Conservation (phyloP, 2,888 invertebrate genomes). For the Willowsia nigromaculata region DNA sequence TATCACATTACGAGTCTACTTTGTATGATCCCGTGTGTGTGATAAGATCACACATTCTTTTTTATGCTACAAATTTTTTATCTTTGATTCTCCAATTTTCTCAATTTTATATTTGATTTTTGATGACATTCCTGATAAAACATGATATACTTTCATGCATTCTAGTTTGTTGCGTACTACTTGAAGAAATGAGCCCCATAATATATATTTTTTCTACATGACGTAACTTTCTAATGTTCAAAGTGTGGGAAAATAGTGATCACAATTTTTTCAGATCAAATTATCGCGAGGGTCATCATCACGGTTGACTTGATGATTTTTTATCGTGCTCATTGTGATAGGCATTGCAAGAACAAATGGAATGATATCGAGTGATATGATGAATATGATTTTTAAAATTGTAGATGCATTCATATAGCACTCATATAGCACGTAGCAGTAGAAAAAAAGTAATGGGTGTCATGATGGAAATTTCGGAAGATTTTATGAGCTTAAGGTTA, state of each 20-base stretch:
- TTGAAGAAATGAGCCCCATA: not conserved
- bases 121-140: too few relatives aligned
- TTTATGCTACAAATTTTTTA: not conserved
- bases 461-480: not conserved
- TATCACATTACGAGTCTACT: not conserved
- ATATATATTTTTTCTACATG: not conserved
- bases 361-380: not conserved
- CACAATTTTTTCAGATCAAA: not conserved
- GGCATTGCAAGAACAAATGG: not conserved
- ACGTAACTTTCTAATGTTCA: not conserved
- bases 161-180: not conserved
- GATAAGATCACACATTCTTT: not conserved
- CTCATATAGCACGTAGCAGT: not conserved
- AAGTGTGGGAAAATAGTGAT: conserved; percentile 20
- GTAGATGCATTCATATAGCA: too few relatives aligned
- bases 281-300: not conserved
- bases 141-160: too few relatives aligned
- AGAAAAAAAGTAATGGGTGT: not conserved
- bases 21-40: not conserved
- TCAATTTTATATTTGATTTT: not conserved
- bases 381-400: too few relatives aligned
- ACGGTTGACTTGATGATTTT: not conserved
- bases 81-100: not conserved
- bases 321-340: not conserved
- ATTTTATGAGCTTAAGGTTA: not conserved